Evolutionary conservation across 1,140 invertebrate genomes (phyloP).

Genomic region (Bicyclus anynana): DNA sequence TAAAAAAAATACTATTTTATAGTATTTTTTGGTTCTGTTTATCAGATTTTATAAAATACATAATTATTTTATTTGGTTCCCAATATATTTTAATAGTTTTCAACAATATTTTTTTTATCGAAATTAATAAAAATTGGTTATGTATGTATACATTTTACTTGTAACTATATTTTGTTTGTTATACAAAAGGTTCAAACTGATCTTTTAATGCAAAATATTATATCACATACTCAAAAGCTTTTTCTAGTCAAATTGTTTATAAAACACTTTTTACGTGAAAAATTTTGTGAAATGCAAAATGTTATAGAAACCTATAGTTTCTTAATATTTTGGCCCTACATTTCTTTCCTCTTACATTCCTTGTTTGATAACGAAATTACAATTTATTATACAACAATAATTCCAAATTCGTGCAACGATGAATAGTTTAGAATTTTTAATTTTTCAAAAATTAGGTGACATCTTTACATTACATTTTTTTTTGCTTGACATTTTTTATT

Average conservation of each 20-base stretch:
- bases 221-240: neutral
- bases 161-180: no score
- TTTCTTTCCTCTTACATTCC: neutral
- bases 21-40: neutral
- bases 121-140: no score
- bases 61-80: neutral
- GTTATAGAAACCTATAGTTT: no score
- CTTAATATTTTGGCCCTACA: neutral
- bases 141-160: no score
- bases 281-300: no score
- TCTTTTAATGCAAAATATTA: neutral
- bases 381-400: no score
- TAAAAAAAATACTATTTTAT: no score
- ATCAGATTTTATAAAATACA: neutral
- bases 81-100: no score
- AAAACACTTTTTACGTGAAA: no score
- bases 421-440: neutral
- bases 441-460: neutral
- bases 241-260: neutral
- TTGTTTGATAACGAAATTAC: neutral
- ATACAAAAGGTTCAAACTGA: neutral
- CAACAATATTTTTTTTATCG: no score
- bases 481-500: neutral
- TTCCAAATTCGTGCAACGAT: neutral
- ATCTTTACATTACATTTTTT: neutral